Evolutionary conservation across 2,888 invertebrate species (phyloP), one percentile per base, ranked within the genome.

Genomic region (Oscheius myriophilus): DNA sequence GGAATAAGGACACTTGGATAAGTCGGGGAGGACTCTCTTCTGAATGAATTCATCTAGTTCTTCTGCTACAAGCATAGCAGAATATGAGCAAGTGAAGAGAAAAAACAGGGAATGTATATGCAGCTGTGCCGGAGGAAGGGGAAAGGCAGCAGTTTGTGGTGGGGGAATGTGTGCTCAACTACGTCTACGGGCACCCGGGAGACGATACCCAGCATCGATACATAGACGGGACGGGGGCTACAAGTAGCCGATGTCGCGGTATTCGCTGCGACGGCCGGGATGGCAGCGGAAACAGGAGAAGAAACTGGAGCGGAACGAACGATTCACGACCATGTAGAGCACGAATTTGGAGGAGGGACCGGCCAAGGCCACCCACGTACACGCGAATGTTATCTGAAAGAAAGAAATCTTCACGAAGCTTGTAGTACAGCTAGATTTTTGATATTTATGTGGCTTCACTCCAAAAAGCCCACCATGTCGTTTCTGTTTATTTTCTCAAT

Each of bases 331-430:
- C 79, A 93, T 90, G 87, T 96, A 91, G 82, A 96, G 92, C 75
- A 96, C 89, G 76, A 95, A 92, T 89, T 96, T 96, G 93, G 95
- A 95, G 88, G 94, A 93, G 58, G 94, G 94, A 89, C 96, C 96
- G 80, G 94, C 90, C 82, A 96, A 92, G 57, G 95, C 96, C 82
- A 96, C 90, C 96, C 96, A 96, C 65, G 95, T 93, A 79, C 95
- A 85, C 33, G 80, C 74, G 69, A 81, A 81, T 14, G 76, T 74
- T 4, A 79, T 58, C 80, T 79, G 75, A 41, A 76, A 72, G 39
- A 11, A 26, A 11, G 23, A 25, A n/a, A n/a, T n/a, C 11, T 46
- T 18, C 11, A 6, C 2, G 46, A 18, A n/a, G 3, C 6, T 21
- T 46, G 46, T 4, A 46, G 2, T n/a, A 11, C 2, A 46, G 3